Conservation (phyloP, 2,888 invertebrate genomes). For the Panopea generosa region DNA sequence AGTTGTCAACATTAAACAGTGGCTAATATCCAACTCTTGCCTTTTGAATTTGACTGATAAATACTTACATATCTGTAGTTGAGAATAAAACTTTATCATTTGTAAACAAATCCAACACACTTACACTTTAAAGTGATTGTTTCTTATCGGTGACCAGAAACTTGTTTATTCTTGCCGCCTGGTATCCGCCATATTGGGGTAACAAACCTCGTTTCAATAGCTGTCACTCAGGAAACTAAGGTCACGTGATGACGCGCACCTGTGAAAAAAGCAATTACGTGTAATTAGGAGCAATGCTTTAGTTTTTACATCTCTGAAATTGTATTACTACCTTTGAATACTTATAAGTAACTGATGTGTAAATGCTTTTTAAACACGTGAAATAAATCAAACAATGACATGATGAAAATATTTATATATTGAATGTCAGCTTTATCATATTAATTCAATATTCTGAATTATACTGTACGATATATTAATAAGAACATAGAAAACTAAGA, state of each 20-base stretch:
- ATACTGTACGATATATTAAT: no score
- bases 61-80: slow-evolving; percentile 31
- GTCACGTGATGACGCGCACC: slow-evolving; percentile 64
- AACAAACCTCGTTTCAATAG: slow-evolving; percentile 54
- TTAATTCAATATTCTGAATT: no score
- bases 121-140: slow-evolving; percentile 43
- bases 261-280: no score
- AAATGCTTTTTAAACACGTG: no score
- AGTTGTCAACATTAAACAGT: slow-evolving; percentile 7
- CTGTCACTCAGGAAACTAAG: slow-evolving; percentile 56
- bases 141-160: slow-evolving; percentile 37
- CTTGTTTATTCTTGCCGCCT: slow-evolving; percentile 68
- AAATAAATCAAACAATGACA: no score
- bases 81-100: slow-evolving; percentile 53
- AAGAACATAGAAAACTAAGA: no score
- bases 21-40: slow-evolving; percentile 26
- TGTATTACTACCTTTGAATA: no score
- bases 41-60: slow-evolving; percentile 22
- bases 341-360: no score
- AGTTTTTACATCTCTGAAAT: no score
- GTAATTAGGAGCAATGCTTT: no score
- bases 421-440: no score
- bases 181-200: slow-evolving; percentile 70
- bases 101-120: slow-evolving; percentile 60
- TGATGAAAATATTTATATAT: no score